Evolutionary conservation across 2,888 invertebrate species (phyloP), one percentile per base, ranked within the genome.

Genomic region (Stenolophus ochropezus): DNA sequence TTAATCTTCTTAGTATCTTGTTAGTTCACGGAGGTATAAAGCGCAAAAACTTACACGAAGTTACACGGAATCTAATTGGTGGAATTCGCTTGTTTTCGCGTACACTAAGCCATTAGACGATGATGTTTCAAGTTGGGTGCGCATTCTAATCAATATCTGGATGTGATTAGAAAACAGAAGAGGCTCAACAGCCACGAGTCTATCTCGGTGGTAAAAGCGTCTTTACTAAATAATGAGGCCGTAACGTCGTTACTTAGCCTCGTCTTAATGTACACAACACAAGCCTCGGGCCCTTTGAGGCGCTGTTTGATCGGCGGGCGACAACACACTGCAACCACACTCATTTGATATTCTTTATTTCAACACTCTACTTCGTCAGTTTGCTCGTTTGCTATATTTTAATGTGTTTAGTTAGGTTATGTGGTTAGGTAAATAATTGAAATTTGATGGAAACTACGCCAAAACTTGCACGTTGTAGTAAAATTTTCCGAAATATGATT

Each of bases 221-320:
- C 87, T 85, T 87, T 87, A 87, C 87, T 87, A 87, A 88, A 87
- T 88, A 88, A 88, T 88, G 87, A 87, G 85, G 84, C 83, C 84
- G 84, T 86, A 87, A 87, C 85, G 85, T 84, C 83, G 86, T 86
- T 87, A 87, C 87, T 87, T 87, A 85, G 87, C 86, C 86, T 86
- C 73, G 86, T 84, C 86, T 86, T 86, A 86, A 86, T 86, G 86
- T 85, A 84, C 83, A n/a, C n/a, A n/a, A n/a, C n/a, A n/a, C n/a
- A n/a, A n/a, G n/a, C n/a, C n/a, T n/a, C n/a, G n/a, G n/a, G n/a
- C n/a, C n/a, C n/a, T n/a, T n/a, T n/a, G n/a, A n/a, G n/a, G n/a
- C n/a, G n/a, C n/a, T n/a, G n/a, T n/a, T n/a, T n/a, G n/a, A n/a
- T n/a, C n/a, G n/a, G n/a, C n/a, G n/a, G n/a, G n/a, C n/a, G n/a